phyloP scores from a whole-genome alignment of 2,888 invertebrate genomes.

The Campaea margaritaria region DNA sequence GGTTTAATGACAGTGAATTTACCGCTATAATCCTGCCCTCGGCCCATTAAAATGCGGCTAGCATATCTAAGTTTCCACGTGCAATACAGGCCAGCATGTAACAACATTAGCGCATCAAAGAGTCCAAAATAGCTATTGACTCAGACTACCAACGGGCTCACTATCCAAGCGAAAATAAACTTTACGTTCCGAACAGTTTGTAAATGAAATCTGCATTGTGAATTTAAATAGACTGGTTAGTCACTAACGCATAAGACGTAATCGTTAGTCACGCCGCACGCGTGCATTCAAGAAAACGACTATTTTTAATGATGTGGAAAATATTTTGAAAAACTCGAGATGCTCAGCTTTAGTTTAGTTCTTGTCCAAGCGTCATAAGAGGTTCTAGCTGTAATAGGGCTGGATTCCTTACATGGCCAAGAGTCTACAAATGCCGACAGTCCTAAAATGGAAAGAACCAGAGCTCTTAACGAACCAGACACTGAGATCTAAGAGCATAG shows the following conservation, averaged over 20 bases:
- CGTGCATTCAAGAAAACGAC: conserved; percentile 13
- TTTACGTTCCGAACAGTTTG: conserved; percentile 56
- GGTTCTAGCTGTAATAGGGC: conserved; percentile 48
- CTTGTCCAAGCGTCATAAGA: conserved; percentile 42
- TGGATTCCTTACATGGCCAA: conserved; percentile 59
- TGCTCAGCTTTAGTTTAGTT: conserved; percentile 24
- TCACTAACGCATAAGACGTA: conserved; percentile 50
- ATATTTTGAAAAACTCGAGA: conserved; percentile 34
- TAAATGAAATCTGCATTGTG: conserved; percentile 57
- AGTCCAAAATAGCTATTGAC: conserved; percentile 73
- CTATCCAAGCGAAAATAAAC: conserved; percentile 61
- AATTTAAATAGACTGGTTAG: conserved; percentile 56
- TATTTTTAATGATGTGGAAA: conserved; percentile 21
- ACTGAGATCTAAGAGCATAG: conserved; percentile 51
- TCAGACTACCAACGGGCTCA: conserved; percentile 58
- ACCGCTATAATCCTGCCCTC: conserved; percentile 1
- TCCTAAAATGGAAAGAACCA: conserved; percentile 66
- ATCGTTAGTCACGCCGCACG: conserved; percentile 41
- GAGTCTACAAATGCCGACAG: conserved; percentile 58
- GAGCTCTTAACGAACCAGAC: conserved; percentile 66
- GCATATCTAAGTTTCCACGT: conserved; percentile 29
- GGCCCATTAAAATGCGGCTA: conserved; percentile 17
- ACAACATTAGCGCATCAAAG: conserved; percentile 58
- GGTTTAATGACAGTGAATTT: conserved; percentile 10
- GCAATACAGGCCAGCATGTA: conserved; percentile 23